A percentile compares a stretch with the other conserved stretches of the same genome.
Evolutionary conservation across 2,797 vertebrate genomes (phyloP).

Genomic region (Schizopygopsis malacanthus): DNA sequence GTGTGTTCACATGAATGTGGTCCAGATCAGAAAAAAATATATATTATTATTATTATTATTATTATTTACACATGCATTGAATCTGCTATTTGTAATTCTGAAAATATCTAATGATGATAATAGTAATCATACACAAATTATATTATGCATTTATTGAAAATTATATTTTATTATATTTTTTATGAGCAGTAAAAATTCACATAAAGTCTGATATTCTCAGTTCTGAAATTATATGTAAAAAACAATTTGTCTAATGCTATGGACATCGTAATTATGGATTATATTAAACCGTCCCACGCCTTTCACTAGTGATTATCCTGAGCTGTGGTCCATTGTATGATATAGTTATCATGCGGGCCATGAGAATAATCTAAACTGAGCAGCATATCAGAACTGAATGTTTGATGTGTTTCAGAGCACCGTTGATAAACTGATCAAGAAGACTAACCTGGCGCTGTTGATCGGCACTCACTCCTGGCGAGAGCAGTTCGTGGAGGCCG

Average conservation of each 20-base stretch:
- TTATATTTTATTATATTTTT: not conserved
- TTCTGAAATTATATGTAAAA: not conserved
- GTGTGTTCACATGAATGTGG: not conserved
- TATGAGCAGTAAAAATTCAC: not conserved
- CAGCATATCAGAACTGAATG: not conserved
- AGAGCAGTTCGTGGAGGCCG: conserved; percentile 91
- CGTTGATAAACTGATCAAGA: conserved; percentile 89
- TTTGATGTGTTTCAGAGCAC: conserved; percentile 40
- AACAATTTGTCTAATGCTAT: no score
- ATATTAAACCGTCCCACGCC: not conserved
- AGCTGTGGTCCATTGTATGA: not conserved
- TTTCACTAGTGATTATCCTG: not conserved
- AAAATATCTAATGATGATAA: not conserved
- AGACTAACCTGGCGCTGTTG: conserved; percentile 89
- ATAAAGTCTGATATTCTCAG: not conserved
- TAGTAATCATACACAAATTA: no score
- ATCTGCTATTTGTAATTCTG: no score
- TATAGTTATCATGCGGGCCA: not conserved
- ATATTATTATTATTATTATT: no score
- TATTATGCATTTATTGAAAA: not conserved
- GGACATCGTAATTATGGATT: not conserved
- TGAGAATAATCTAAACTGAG: not conserved
- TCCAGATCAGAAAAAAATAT: not conserved
- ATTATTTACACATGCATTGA: no score
- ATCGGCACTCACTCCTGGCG: conserved; percentile 91